phyloP scores from a whole-genome alignment of 2,797 vertebrate species.

The Lateolabrax maculatus region DNA sequence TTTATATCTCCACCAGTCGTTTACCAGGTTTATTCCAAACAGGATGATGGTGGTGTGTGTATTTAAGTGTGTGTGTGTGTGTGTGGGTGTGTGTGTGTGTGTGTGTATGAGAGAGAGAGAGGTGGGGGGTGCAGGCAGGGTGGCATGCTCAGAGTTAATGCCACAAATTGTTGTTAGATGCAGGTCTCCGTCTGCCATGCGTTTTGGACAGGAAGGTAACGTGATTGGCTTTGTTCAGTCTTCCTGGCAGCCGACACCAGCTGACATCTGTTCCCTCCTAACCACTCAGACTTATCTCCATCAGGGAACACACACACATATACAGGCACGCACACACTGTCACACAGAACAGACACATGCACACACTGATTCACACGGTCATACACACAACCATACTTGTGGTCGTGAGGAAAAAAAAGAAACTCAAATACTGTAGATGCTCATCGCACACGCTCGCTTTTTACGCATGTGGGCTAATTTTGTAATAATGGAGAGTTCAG shows the following conservation, averaged over 20 bases:
- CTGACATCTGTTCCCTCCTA: slow-evolving; percentile 98
- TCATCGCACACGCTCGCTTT: slow-evolving; percentile 43
- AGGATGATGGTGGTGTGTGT: slow-evolving; percentile 55
- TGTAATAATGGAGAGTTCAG: slow-evolving; percentile 65
- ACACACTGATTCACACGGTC: slow-evolving; percentile 64
- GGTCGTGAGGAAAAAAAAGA: slow-evolving; percentile 29
- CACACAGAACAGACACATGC: slow-evolving; percentile 61
- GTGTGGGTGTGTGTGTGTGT: slow-evolving; percentile 26
- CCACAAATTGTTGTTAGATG: slow-evolving; percentile 85
- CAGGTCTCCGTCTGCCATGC: slow-evolving; percentile 87
- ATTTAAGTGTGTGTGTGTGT: slow-evolving; percentile 30
- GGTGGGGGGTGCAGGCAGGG: slow-evolving; percentile 63
- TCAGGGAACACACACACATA: slow-evolving; percentile 86
- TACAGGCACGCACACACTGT: slow-evolving; percentile 32
- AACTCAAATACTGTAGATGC: slow-evolving; percentile 20
- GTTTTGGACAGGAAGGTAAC: slow-evolving; percentile 92
- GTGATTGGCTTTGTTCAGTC: slow-evolving; percentile 94
- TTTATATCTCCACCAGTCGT: slow-evolving; percentile 77
- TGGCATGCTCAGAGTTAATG: slow-evolving; percentile 85
- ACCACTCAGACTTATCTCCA: slow-evolving; percentile 96
- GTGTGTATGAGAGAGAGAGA: slow-evolving; percentile 3
- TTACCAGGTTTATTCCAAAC: slow-evolving; percentile 78
- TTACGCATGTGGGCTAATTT: slow-evolving; percentile 58
- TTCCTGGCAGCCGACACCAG: slow-evolving; percentile 92
- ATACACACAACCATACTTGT: slow-evolving; percentile 57